A percentile compares a stretch with the other conserved stretches of the same genome.
Evolutionary conservation across 2,797 vertebrate genomes (phyloP).

Genomic region (Oreochromis mossambicus): DNA sequence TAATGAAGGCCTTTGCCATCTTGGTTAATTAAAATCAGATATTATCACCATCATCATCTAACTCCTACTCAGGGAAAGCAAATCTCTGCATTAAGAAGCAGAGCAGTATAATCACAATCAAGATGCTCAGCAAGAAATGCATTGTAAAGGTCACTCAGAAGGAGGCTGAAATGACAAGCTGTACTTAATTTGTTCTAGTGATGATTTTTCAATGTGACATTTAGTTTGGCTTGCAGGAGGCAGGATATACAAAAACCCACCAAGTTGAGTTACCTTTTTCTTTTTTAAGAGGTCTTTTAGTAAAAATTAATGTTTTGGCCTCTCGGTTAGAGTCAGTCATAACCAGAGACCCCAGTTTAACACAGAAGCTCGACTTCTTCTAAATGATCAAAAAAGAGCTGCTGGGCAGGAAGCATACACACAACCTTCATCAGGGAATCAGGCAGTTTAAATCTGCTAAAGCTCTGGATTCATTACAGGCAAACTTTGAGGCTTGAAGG

Average conservation of each 20-base stretch:
- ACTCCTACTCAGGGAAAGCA: neutral
- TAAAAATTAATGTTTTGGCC: neutral
- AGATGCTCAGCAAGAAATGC: neutral
- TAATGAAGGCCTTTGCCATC: neutral
- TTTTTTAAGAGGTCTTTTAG: neutral
- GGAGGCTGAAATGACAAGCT: neutral
- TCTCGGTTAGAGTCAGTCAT: neutral
- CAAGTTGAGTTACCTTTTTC: neutral
- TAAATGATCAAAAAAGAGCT: neutral
- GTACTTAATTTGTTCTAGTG: neutral
- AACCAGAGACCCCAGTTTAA: neutral
- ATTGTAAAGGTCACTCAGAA: conserved; percentile 3
- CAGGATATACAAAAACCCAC: neutral
- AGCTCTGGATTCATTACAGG: neutral
- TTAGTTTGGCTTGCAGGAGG: neutral
- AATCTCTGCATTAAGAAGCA: neutral
- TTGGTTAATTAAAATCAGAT: neutral
- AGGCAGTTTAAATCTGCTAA: neutral
- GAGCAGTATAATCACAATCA: neutral
- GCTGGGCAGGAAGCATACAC: neutral
- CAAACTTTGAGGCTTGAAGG: neutral
- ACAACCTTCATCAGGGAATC: neutral
- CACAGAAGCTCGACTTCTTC: neutral
- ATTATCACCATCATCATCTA: neutral
- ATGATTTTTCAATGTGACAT: neutral